Conservation (phyloP, 2,113 vertebrate species). For the Bubo bubo region DNA sequence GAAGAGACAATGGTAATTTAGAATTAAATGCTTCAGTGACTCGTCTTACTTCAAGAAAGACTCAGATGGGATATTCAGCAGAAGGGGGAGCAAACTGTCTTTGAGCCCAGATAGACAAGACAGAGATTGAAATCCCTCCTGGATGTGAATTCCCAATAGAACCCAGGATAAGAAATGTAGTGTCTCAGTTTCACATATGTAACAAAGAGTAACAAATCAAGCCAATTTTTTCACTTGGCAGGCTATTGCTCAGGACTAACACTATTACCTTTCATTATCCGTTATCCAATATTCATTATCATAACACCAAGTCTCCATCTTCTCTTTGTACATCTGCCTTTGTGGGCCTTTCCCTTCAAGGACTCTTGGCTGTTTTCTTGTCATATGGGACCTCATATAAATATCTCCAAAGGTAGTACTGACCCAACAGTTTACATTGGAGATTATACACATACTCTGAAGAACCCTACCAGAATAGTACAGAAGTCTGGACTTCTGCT, state of each 20-base stretch:
- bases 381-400: not conserved
- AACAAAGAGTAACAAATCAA: not conserved
- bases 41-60: not conserved
- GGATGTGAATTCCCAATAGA: not conserved
- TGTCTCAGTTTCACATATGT: not conserved
- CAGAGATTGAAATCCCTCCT: not conserved
- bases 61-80: not conserved
- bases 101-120: not conserved
- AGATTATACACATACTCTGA: not conserved
- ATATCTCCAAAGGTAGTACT: not conserved
- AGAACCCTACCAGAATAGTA: not conserved
- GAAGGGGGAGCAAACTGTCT: not conserved
- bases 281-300: too few relatives aligned
- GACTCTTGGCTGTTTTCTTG: not conserved
- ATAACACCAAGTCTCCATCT: not conserved
- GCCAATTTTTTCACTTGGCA: not conserved
- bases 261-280: not conserved
- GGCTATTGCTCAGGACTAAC: not conserved
- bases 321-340: not conserved
- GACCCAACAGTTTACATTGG: not conserved
- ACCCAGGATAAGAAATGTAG: not conserved
- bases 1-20: rapidly evolving
- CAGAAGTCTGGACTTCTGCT: not conserved
- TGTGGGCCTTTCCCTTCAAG: not conserved
- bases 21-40: not conserved